phyloP scores from a whole-genome alignment of 1,140 invertebrate species.

The Psilanteris sp. region DNA sequence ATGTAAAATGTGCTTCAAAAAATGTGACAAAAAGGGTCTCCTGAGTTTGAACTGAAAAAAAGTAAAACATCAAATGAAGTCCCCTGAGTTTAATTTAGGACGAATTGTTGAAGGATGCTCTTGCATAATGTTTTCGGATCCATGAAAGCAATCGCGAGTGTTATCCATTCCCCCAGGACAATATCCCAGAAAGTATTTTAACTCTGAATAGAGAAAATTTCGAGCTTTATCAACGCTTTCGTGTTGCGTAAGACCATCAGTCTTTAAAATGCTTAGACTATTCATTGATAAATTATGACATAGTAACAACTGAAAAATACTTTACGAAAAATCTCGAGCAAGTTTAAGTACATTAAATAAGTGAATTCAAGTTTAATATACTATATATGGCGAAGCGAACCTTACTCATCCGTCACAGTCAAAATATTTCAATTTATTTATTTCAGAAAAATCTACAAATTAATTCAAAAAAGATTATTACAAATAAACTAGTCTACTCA shows the following conservation, averaged over 20 bases:
- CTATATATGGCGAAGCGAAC: too few species aligned
- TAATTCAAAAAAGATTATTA: too few species aligned
- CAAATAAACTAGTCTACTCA: too few species aligned
- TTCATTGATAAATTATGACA: too few species aligned
- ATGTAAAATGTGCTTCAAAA: conserved; percentile 15
- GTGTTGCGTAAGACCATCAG: conserved; percentile 10
- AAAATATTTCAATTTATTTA: too few species aligned
- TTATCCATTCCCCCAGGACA: conserved; percentile 33
- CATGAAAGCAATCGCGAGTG: conserved; percentile 17
- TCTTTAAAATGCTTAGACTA: conserved; percentile 7
- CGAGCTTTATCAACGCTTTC: conserved; percentile 15
- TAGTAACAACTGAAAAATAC: too few species aligned
- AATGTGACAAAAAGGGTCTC: not conserved
- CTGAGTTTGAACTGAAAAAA: not conserved
- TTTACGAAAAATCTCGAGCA: too few species aligned
- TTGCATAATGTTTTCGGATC: conserved; percentile 41
- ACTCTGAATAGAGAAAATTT: conserved; percentile 11
- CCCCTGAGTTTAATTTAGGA: conserved; percentile 39
- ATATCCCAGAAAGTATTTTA: conserved; percentile 21
- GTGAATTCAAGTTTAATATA: too few species aligned
- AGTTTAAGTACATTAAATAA: too few species aligned
- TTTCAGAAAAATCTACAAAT: too few species aligned
- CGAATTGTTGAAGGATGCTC: conserved; percentile 34
- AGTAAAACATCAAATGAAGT: conserved; percentile 24
- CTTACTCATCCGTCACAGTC: too few species aligned